These are phyloP conservation scores for Theocolax elegans DNA, from an alignment of 1,140 invertebrate species.

Conservation along the genomic window DNA sequence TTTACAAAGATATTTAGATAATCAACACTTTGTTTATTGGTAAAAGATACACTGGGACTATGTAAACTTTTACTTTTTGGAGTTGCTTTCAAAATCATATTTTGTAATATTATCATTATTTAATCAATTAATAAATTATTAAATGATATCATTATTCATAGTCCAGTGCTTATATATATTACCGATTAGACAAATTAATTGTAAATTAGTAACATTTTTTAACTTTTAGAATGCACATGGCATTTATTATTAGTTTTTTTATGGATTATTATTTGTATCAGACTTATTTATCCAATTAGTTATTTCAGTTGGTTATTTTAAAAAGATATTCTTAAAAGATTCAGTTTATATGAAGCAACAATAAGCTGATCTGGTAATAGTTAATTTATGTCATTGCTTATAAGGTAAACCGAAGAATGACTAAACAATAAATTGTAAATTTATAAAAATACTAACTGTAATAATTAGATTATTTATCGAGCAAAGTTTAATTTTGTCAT, in stretches of 20 bases:
- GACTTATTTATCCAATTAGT: no score
- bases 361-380: no score
- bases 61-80: slow-evolving; percentile 43
- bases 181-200: slow-evolving; percentile 21
- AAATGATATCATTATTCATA: slow-evolving; percentile 11
- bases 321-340: no score
- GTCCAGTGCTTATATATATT: slow-evolving; percentile 27
- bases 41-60: slow-evolving; percentile 34
- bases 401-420: slow-evolving; percentile 2
- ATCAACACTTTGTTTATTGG: slow-evolving; percentile 22
- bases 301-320: no score
- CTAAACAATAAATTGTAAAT: slow-evolving; percentile 2
- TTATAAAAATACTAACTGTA: neutral
- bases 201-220: neutral
- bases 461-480: neutral
- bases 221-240: neutral
- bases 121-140: neutral
- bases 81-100: slow-evolving; percentile 26
- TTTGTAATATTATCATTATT: neutral
- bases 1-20: neutral
- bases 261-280: neutral
- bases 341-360: neutral
- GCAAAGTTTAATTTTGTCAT: neutral
- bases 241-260: neutral
- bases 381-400: neutral